phyloP scores from a whole-genome alignment of 2,888 invertebrate species.

The Cryptocephalus primarius region DNA sequence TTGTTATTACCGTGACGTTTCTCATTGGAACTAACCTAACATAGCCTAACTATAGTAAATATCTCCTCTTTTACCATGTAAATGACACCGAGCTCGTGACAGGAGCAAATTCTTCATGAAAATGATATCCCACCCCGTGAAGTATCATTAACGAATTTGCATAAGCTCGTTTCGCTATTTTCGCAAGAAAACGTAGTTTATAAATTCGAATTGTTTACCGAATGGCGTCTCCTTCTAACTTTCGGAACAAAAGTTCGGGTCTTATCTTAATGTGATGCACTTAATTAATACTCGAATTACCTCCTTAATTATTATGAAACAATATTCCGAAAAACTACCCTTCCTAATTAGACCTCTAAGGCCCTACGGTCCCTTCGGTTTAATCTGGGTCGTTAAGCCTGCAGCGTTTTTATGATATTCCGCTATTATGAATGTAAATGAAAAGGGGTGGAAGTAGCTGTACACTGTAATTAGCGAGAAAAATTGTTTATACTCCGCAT shows the following conservation, averaged over 20 bases:
- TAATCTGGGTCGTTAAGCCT: background rate
- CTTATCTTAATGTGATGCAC: conserved; percentile 28
- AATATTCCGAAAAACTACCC: conserved; percentile 26
- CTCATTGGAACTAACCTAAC: too few species aligned
- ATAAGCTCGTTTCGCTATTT: conserved; percentile 14
- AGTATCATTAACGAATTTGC: conserved; percentile 22
- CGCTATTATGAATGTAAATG: background rate
- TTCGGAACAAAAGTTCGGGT: conserved; percentile 12
- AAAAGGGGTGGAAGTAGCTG: background rate
- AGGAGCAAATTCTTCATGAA: too few species aligned
- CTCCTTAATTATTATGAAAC: conserved; percentile 27
- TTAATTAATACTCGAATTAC: conserved; percentile 26
- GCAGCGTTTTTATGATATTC: background rate
- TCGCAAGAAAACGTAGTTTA: background rate
- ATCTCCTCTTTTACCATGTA: too few species aligned
- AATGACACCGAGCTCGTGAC: too few species aligned
- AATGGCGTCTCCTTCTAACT: background rate
- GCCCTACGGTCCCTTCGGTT: background rate
- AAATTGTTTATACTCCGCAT: too few species aligned
- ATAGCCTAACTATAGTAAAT: too few species aligned
- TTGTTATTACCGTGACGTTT: too few species aligned
- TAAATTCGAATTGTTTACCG: background rate
- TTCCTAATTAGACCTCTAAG: conserved; percentile 19
- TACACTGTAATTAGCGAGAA: too few species aligned
- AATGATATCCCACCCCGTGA: conserved; percentile 12